Evolutionary conservation across 2,797 vertebrate species (phyloP), one percentile per base, ranked within the genome.

Genomic region (Nyctibius grandis): DNA sequence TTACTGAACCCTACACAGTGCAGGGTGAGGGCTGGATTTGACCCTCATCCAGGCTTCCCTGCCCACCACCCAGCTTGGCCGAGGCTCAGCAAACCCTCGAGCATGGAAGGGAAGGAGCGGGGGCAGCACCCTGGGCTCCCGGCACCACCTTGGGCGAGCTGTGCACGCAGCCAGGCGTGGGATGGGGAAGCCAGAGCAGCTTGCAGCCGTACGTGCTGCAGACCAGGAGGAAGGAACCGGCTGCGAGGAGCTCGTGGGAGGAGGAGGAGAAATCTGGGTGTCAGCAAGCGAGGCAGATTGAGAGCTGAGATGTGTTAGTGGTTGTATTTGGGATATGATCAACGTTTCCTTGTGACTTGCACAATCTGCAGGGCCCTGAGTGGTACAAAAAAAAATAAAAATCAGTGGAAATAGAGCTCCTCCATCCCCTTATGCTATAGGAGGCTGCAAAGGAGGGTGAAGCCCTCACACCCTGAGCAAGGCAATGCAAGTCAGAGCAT

Each of bases 231-330:
- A 95, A 93, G 80, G 74, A 93, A 60, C 67, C 14, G 83, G 87
- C 95, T 93, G 89, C 1, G 4, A 95, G 92, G 73, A 96, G 88
- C 85, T 54, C 9, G 88, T 95, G 93, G 95, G 95, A 95, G 94
- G 89, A 93, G 81, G 50, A 84, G 93, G 67, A 95, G 65, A 87
- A 85, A 95, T 23, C 70, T 18, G 81, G 51, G 88, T 95, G 96
- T 92, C 91, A 93, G 94, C 81, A 83, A 95, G 61, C 2, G 65
- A 96, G 89, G 93, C 91, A 90, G 91, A 93, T 88, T 94, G 89
- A 70, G 78, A 95, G 88, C 90, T 74, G 92, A 91, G 90, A 92
- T 20, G 47, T 81, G 80, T 38, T 69, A 70, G 48, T 47, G 59
- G 83, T 42, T 73, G 94, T 73, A 38, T 85, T 83, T 83, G 91